Conservation (phyloP, 2,888 invertebrate species). For the Lapara coniferarum region DNA sequence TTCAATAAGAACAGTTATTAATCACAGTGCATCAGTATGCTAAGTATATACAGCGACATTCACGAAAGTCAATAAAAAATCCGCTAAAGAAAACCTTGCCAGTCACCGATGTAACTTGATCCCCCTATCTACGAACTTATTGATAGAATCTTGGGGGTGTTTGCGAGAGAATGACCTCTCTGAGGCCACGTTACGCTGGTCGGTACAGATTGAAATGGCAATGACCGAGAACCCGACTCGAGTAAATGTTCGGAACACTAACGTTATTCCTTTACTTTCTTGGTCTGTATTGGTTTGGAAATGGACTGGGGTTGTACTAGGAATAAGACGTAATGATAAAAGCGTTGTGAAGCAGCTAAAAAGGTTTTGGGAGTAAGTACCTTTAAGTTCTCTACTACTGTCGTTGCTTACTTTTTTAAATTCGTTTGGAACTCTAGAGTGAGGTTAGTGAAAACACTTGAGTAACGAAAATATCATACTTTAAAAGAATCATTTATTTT, state of each 20-base stretch:
- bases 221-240: constrained; percentile 56
- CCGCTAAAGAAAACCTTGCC: constrained; percentile 38
- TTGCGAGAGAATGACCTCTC: constrained; percentile 41
- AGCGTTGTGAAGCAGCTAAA: not conserved
- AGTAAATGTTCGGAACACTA: constrained; percentile 43
- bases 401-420: too few species aligned
- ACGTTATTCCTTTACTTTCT: constrained; percentile 37
- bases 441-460: too few species aligned
- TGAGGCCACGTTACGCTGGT: constrained; percentile 44
- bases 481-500: too few species aligned
- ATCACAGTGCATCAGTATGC: constrained; percentile 24
- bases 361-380: too few species aligned
- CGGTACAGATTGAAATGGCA: constrained; percentile 61
- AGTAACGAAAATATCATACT: too few species aligned
- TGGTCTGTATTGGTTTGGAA: constrained; percentile 22
- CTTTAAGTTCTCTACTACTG: too few species aligned
- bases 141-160: constrained; percentile 20
- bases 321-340: not conserved
- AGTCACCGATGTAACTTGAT: constrained; percentile 39
- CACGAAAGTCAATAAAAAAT: constrained; percentile 40
- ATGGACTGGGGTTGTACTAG: not conserved
- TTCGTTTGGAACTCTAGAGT: too few species aligned
- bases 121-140: constrained; percentile 31
- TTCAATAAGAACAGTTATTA: constrained; percentile 23
- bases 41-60: constrained; percentile 31